These are phyloP conservation scores for Eledona agricola DNA, from an alignment of 2,888 invertebrate genomes.

Conservation along the genomic window DNA sequence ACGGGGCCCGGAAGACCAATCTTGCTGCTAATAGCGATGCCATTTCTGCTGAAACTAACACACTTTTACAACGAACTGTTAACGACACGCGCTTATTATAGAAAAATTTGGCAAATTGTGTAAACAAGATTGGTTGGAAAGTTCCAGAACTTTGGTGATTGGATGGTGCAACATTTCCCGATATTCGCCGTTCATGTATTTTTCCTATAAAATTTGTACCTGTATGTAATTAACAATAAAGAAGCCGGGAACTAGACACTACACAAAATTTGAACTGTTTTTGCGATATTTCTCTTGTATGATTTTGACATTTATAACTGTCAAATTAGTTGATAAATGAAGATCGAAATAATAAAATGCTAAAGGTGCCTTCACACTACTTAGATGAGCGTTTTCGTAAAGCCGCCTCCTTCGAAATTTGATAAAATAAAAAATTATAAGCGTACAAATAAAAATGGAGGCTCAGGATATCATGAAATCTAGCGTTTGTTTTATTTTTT, in stretches of 20 bases:
- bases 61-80: neutral
- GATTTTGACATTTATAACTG: slow-evolving; percentile 22
- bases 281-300: slow-evolving; percentile 12
- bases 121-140: slow-evolving; percentile 30
- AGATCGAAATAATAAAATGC: no score
- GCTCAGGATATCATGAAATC: no score
- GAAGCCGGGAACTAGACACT: no score
- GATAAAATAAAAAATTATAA: no score
- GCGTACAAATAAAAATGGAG: no score
- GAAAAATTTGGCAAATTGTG: slow-evolving; percentile 7
- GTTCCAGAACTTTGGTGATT: slow-evolving; percentile 36
- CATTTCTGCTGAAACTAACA: slow-evolving; percentile 43
- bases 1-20: slow-evolving; percentile 50
- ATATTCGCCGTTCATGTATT: no score
- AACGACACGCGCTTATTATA: neutral
- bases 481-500: no score
- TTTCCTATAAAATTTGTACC: no score
- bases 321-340: no score
- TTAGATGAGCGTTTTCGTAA: no score
- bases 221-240: neutral
- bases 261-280: slow-evolving; percentile 5
- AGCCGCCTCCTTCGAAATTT: no score
- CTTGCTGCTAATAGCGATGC: slow-evolving; percentile 54
- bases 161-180: slow-evolving; percentile 41
- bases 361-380: slow-evolving; percentile 3